phyloP scores from a whole-genome alignment of 1,140 invertebrate species.

The Littorina saxatilis region DNA sequence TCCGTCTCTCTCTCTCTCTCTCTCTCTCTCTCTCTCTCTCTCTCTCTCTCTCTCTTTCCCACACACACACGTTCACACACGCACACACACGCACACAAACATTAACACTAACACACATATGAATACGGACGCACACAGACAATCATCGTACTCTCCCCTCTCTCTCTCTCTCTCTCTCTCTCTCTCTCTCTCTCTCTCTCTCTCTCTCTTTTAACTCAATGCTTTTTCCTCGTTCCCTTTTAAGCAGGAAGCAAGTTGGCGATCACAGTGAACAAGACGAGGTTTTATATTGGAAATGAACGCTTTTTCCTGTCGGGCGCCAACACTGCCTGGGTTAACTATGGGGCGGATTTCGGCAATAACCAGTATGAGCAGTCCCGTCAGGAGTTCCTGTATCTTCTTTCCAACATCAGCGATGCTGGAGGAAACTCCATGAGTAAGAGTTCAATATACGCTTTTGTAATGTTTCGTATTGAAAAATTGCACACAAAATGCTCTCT shows the following conservation, averaged over 20 bases:
- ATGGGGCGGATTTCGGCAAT: conserved; percentile 72
- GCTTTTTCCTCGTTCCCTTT: neutral
- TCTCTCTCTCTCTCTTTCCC: neutral
- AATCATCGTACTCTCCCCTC: neutral
- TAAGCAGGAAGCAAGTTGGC: neutral
- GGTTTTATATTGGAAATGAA: conserved; percentile 67
- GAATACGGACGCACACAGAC: too few species aligned
- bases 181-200: conserved; percentile 11
- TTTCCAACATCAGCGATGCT: conserved; percentile 64
- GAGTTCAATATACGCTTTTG: too few species aligned
- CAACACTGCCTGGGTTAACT: conserved; percentile 75
- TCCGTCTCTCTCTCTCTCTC: neutral
- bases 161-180: neutral
- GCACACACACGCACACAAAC: too few species aligned
- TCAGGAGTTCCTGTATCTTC: conserved; percentile 64
- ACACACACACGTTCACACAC: too few species aligned
- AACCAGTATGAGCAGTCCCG: conserved; percentile 64
- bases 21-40: neutral
- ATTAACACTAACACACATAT: too few species aligned
- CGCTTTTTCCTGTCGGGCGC: conserved; percentile 74
- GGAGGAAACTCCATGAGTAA: conserved; percentile 76
- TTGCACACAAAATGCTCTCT: too few species aligned
- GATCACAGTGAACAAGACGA: conserved; percentile 47
- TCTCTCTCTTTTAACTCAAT: too few species aligned
- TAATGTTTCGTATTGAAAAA: neutral